Percentiles rank a stretch among this genome's conserved stretches.
phyloP scores from a whole-genome alignment of 1,140 invertebrate genomes.

The Halotydeus destructor region DNA sequence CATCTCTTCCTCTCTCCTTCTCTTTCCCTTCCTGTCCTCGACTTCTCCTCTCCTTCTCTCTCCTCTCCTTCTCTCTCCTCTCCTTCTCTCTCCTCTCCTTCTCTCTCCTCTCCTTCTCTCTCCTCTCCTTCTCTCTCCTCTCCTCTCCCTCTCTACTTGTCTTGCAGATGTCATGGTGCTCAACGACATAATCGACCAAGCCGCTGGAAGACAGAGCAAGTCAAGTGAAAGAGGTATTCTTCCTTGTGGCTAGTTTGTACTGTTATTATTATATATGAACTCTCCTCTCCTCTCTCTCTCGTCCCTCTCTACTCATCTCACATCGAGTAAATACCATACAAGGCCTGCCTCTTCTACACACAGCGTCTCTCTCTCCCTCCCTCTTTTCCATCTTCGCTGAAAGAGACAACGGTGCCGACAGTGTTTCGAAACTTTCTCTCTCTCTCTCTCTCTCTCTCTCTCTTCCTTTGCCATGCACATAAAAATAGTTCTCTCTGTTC shows the following conservation, averaged over 20 bases:
- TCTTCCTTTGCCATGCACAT: neutral
- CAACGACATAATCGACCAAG: conserved; percentile 91
- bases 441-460: neutral
- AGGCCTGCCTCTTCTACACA: neutral
- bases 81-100: no score
- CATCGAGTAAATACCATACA: neutral
- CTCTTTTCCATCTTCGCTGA: neutral
- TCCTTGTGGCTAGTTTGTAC: neutral
- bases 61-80: no score
- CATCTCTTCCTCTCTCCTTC: no score
- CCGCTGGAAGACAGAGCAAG: conserved; percentile 58
- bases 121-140: neutral
- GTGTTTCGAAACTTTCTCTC: conserved; percentile 4
- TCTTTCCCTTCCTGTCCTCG: no score
- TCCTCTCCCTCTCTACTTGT: neutral
- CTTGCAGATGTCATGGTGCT: conserved; percentile 86
- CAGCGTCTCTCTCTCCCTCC: neutral
- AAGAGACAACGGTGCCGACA: conserved; percentile 7
- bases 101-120: neutral
- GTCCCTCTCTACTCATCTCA: neutral
- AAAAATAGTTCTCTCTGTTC: no score
- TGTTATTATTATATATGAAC: neutral
- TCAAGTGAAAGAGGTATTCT: conserved; percentile 48
- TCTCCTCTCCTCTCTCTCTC: neutral
- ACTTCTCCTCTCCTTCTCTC: no score